Base-by-base conservation (phyloP, 2,888 invertebrate species). In the Malthinus flaveolus region DNA sequence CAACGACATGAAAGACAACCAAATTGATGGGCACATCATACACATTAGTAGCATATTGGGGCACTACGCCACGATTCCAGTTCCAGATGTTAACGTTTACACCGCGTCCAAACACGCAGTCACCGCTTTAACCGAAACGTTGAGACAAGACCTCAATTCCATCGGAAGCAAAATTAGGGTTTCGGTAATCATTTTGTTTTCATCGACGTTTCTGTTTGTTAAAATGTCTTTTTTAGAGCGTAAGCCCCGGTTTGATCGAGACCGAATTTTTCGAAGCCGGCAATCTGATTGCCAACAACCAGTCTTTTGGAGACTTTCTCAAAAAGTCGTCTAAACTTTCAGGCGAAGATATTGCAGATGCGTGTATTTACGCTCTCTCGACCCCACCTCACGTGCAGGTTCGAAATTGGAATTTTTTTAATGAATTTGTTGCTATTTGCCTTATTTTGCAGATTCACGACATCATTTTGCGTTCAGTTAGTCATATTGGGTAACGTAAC, bases 161-260 rank as follows among this genome's bases (percentile, higher is more conserved):
- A 42, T 42, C 9, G 10, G 23, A n/a, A 42, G 39, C 39, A 42
- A 42, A 42, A 42, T 42, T n/a, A 42, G 23, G 15, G 23, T 42
- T n/a, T n/a, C 39, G 39, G 39, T 42, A 42, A 5, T n/a, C 2
- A 10, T 13, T 12, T 8, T 42, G 4, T 15, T n/a, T 42, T 12
- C 23, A 10, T 15, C 8, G 12, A 9, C 2, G 3, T 10, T 8
- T 32, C 9, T 46, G 1, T 12, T 7, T 12, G 5, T 6, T 9
- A 42, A 6, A 9, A 31, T 7, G 1, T 5, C 0, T 12, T 44
- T 62, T 59, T 46, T 51, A 63, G 63, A 63, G 63, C 37, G 36
- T 63, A 7, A 63, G 63, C 54, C 63, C 63, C n/a, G 63, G 63
- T 7, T 49, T 58, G 7, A 56, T 61, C 7, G 62, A 62, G 32